phyloP scores from a whole-genome alignment of 1,140 invertebrate genomes.

The Antheraea pernyi region DNA sequence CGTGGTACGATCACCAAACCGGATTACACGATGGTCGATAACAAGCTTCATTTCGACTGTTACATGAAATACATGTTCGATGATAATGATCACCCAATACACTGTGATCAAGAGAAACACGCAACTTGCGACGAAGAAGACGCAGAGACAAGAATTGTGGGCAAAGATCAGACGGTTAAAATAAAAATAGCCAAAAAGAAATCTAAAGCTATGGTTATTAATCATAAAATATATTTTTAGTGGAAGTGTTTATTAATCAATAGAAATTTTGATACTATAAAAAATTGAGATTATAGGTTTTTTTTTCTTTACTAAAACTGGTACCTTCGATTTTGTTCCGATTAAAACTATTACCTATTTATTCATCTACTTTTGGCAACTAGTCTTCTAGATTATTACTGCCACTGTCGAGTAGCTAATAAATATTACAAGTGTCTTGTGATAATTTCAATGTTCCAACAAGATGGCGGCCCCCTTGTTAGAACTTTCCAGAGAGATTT shows the following conservation, averaged over 20 bases:
- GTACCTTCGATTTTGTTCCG: too few relatives aligned
- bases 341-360: too few relatives aligned
- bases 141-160: slow-evolving; percentile 17
- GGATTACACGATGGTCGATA: slow-evolving; percentile 65
- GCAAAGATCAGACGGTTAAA: slow-evolving; percentile 20
- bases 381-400: too few relatives aligned
- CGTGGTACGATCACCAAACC: slow-evolving; percentile 63
- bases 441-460: too few relatives aligned
- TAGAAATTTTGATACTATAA: too few relatives aligned
- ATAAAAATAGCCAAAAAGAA: slow-evolving; percentile 38
- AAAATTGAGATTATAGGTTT: too few relatives aligned
- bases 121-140: slow-evolving; percentile 20
- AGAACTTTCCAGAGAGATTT: too few relatives aligned
- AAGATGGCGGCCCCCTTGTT: too few relatives aligned
- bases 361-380: too few relatives aligned
- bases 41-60: slow-evolving; percentile 69
- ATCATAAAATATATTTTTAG: slow-evolving; percentile 75
- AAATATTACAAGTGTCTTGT: too few relatives aligned
- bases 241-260: not conserved
- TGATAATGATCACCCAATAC: slow-evolving; percentile 32
- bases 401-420: too few relatives aligned
- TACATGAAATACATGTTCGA: slow-evolving; percentile 63
- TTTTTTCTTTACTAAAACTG: too few relatives aligned
- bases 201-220: slow-evolving; percentile 71
- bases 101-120: slow-evolving; percentile 16